These are phyloP conservation scores for Myripristis jacobus DNA, from an alignment of 2,797 vertebrate genomes.

Conservation along the genomic window DNA sequence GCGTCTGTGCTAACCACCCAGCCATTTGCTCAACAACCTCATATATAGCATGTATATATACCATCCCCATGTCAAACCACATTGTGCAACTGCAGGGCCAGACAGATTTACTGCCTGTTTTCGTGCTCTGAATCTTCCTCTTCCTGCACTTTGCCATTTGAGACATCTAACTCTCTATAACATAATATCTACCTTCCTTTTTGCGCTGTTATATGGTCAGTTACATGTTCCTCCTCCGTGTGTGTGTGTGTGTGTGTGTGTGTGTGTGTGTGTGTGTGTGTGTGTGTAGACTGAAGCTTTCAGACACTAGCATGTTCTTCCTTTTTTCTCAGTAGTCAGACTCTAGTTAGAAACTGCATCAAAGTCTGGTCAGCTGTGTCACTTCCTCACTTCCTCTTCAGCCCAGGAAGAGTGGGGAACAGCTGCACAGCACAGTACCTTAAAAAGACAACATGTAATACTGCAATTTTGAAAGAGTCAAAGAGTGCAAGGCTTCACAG, in stretches of 20 bases:
- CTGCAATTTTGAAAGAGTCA: not conserved
- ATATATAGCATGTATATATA: too few species aligned
- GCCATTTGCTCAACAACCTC: not conserved
- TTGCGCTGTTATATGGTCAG: constrained; percentile 16
- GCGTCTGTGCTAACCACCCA: not conserved
- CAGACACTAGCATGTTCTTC: constrained; percentile 60
- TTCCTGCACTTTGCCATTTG: constrained; percentile 17
- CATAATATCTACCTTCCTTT: constrained; percentile 40
- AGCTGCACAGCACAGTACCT: constrained; percentile 28
- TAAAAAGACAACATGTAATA: not conserved
- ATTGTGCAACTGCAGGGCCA: not conserved
- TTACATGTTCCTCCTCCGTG: constrained; percentile 47
- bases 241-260: constrained; percentile 13
- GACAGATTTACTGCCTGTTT: constrained; percentile 10
- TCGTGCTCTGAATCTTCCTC: not conserved
- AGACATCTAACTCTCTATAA: constrained; percentile 4
- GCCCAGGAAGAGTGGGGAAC: constrained; percentile 33
- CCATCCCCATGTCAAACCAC: not conserved
- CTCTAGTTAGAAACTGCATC: constrained; percentile 57
- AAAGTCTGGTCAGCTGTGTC: constrained; percentile 57
- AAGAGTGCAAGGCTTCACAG: not conserved
- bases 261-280: not conserved
- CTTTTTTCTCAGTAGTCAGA: constrained; percentile 66
- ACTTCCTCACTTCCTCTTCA: constrained; percentile 68
- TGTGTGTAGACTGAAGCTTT: constrained; percentile 49